Conservation (phyloP, 2,113 vertebrate species). For the Sardina pilchardus region DNA sequence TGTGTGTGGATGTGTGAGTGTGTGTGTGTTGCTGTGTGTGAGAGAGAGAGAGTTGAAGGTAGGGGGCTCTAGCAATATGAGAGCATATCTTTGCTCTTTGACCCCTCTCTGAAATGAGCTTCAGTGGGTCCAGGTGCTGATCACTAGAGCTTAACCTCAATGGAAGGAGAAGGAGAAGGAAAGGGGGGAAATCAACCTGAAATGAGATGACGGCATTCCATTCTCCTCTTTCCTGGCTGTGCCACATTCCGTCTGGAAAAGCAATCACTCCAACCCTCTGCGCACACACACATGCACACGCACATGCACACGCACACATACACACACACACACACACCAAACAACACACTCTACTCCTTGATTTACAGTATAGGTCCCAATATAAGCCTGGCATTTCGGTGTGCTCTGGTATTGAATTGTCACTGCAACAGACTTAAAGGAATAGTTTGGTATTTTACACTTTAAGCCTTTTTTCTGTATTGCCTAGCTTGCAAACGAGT, state of each 20-base stretch:
- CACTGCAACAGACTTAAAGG: no score
- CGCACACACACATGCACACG: background rate
- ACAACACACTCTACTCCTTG: background rate
- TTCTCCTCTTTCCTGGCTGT: background rate
- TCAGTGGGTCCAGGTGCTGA: background rate
- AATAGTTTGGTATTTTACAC: no score
- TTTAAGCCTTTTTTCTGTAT: no score
- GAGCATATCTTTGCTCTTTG: no score
- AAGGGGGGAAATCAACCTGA: background rate
- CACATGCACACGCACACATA: background rate
- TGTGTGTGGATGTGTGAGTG: no score
- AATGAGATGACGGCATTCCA: background rate
- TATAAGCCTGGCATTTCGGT: no score
- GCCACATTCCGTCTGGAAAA: slow-evolving; percentile 34
- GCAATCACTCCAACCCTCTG: slow-evolving; percentile 23
- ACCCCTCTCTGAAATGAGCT: slow-evolving; percentile 20
- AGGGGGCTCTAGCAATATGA: no score
- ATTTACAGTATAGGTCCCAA: background rate
- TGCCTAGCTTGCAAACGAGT: no score
- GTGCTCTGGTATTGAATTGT: no score
- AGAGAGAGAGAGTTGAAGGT: no score
- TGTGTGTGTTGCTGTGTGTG: background rate
- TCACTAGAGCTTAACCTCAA: slow-evolving; percentile 8
- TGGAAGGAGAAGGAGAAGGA: background rate
- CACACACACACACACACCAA: no score